Percentiles rank a stretch among this genome's conserved stretches.
These are phyloP conservation scores for Meteorus sp. DNA, from an alignment of 1,140 invertebrate species.

Conservation along the genomic window DNA sequence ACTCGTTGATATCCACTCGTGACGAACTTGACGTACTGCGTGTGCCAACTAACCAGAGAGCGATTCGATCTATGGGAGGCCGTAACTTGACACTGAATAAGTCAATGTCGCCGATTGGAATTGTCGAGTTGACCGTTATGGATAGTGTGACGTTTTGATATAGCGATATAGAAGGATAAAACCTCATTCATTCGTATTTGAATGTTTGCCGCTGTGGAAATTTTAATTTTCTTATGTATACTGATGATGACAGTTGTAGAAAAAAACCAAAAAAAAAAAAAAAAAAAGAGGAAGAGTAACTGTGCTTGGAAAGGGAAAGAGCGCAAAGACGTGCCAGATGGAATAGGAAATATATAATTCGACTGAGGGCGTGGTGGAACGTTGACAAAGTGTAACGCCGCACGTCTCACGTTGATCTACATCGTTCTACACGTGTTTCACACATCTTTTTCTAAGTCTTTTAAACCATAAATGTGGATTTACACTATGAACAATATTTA, in stretches of 20 bases:
- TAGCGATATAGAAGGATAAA: no score
- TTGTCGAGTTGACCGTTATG: constrained; percentile 15
- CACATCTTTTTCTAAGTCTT: constrained; percentile 30
- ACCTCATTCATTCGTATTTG: no score
- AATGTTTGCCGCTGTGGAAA: no score
- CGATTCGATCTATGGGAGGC: constrained; percentile 10
- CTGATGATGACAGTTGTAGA: no score
- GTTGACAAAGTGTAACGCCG: constrained; percentile 39
- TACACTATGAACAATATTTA: not conserved
- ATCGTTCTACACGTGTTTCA: constrained; percentile 38
- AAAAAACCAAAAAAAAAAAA: no score
- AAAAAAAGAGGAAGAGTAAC: no score
- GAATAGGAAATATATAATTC: constrained; percentile 13
- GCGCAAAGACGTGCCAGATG: no score
- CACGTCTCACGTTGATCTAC: constrained; percentile 34
- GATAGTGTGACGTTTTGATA: no score
- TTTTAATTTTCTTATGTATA: no score
- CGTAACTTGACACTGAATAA: constrained; percentile 25
- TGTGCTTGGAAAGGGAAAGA: no score
- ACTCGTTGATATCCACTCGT: constrained; percentile 15
- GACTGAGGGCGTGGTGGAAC: constrained; percentile 34
- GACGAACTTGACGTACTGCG: constrained; percentile 26
- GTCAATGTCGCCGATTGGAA: constrained; percentile 23
- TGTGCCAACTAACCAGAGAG: constrained; percentile 13
- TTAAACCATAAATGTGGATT: not conserved